phyloP scores from a whole-genome alignment of 2,888 invertebrate species.

The Caenorhabditis sp. region DNA sequence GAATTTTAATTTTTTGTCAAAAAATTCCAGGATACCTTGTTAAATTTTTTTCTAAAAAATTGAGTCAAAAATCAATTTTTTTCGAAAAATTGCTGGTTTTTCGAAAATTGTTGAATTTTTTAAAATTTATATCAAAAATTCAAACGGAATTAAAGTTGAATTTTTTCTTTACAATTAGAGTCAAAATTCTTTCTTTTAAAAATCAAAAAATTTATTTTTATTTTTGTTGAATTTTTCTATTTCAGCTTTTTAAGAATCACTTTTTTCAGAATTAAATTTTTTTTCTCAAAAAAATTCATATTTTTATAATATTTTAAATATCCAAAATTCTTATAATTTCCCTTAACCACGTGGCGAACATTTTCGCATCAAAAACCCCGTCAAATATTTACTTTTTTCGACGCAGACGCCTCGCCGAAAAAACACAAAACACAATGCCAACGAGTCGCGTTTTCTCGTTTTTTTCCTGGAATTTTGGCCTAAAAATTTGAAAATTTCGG shows the following conservation, averaged over 20 bases:
- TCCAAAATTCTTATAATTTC: background rate
- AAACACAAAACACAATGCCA: background rate
- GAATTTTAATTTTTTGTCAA: background rate
- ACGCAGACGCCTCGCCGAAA: background rate
- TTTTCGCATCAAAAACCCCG: background rate
- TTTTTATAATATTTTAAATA: background rate
- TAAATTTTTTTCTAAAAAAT: too few relatives aligned
- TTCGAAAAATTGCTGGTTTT: too few relatives aligned
- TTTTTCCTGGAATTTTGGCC: background rate
- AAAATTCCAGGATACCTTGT: too few relatives aligned
- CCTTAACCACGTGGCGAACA: background rate
- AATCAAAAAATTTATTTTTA: too few relatives aligned
- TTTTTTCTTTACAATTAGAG: background rate
- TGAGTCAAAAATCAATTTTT: too few relatives aligned
- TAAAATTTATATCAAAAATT: too few relatives aligned
- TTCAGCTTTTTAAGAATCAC: too few relatives aligned
- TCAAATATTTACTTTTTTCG: background rate
- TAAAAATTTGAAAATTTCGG: background rate
- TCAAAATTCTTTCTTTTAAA: background rate
- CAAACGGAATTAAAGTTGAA: too few relatives aligned
- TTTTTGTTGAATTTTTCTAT: too few relatives aligned
- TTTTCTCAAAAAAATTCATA: background rate
- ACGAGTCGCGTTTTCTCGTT: background rate
- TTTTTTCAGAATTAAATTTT: too few relatives aligned
- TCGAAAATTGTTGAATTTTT: too few relatives aligned